These are phyloP conservation scores for Reticulitermes speratus DNA, from an alignment of 1,140 invertebrate genomes.

Conservation along the genomic window DNA sequence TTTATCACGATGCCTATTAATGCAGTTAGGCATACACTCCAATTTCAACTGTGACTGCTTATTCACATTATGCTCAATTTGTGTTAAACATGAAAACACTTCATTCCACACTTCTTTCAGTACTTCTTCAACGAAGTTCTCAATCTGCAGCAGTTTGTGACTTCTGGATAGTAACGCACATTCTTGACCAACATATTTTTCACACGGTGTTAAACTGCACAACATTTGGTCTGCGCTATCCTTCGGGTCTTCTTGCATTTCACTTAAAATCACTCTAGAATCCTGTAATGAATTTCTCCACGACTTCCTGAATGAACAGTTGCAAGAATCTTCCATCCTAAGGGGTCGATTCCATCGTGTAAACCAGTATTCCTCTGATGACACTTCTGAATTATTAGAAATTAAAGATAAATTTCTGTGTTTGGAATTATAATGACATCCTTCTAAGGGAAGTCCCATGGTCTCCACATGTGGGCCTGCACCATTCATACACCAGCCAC, in stretches of 20 bases:
- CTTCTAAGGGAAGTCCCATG: neutral
- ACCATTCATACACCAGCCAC: neutral
- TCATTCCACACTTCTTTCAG: slow-evolving; percentile 1
- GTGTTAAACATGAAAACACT: slow-evolving; percentile 13
- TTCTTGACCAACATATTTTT: neutral
- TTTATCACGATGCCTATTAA: too few relatives aligned
- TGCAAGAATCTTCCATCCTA: slow-evolving; percentile 20
- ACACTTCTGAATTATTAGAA: slow-evolving; percentile 22
- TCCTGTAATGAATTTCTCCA: slow-evolving; percentile 25
- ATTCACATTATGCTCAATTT: neutral
- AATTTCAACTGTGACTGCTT: neutral
- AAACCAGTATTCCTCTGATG: slow-evolving; percentile 29
- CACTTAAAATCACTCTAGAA: neutral
- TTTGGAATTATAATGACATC: neutral
- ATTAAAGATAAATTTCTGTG: neutral
- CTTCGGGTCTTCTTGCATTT: neutral
- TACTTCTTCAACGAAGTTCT: slow-evolving; percentile 15
- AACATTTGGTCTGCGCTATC: neutral
- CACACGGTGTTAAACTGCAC: neutral
- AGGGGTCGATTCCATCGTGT: slow-evolving; percentile 27
- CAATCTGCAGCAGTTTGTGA: neutral
- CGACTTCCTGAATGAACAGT: slow-evolving; percentile 25
- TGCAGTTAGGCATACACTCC: too few relatives aligned
- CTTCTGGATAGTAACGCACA: neutral
- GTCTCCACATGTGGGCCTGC: neutral